Conservation (phyloP, 2,888 invertebrate genomes). For the Troilus luridus region DNA sequence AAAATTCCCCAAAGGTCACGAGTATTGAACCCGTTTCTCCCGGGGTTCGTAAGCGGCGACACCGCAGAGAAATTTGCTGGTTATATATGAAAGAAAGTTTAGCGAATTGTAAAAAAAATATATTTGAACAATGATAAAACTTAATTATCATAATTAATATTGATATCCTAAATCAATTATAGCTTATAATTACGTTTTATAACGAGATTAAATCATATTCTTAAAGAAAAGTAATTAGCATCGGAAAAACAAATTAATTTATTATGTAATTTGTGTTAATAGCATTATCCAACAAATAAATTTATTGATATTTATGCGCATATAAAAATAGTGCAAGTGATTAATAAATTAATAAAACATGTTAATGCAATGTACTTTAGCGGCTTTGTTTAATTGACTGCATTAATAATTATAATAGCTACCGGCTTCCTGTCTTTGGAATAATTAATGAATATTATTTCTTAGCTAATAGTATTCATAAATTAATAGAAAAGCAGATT, state of each 20-base stretch:
- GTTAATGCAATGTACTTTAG: not conserved
- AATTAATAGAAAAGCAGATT: too few species aligned
- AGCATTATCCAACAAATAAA: not conserved
- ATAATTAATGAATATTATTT: too few species aligned
- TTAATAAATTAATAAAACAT: not conserved
- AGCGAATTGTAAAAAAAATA: too few species aligned
- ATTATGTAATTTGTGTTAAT: not conserved
- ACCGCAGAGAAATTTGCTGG: not conserved
- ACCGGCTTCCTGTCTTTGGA: too few species aligned
- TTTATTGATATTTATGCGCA: not conserved
- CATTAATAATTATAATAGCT: too few species aligned
- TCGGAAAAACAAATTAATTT: not conserved
- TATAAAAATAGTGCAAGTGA: too few species aligned
- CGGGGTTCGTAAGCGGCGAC: not conserved
- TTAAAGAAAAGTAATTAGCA: not conserved
- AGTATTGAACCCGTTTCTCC: constrained; percentile 1
- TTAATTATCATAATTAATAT: too few species aligned
- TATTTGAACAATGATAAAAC: too few species aligned
- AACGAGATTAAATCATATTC: too few species aligned
- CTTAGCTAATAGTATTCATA: too few species aligned
- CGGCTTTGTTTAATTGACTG: not conserved
- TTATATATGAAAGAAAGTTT: not conserved
- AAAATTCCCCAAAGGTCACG: not conserved
- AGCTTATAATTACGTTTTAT: too few species aligned
- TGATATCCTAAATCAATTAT: too few species aligned